These are phyloP conservation scores for Bergia sp. DNA, from an alignment of 92 coral and sea anemone genomes.

Conservation along the genomic window DNA sequence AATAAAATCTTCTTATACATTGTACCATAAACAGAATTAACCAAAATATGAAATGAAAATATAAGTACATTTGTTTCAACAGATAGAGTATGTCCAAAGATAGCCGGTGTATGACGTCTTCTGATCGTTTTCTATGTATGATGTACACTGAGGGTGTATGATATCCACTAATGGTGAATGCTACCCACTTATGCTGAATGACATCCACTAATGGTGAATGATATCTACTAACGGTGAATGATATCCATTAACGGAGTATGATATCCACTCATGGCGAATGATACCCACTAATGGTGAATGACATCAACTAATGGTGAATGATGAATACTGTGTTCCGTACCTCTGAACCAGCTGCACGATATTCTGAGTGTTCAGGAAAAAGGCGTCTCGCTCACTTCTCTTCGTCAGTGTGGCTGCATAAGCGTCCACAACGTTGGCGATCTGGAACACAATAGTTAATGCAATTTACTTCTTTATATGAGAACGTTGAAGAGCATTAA, in stretches of 20 bases:
- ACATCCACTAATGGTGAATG: neutral
- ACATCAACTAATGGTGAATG: neutral
- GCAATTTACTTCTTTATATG: neutral
- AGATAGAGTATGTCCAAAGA: neutral
- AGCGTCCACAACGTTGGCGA: slow-evolving; percentile 98
- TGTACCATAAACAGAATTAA: no score
- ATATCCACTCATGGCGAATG: neutral
- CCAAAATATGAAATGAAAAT: no score
- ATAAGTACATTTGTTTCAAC: no score
- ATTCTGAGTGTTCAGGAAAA: slow-evolving; percentile 93
- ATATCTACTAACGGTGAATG: slow-evolving; percentile 4
- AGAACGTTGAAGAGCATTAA: no score
- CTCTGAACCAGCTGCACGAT: slow-evolving; percentile 98
- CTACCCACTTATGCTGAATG: slow-evolving; percentile 3
- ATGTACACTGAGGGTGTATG: slow-evolving; percentile 26
- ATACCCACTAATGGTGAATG: neutral
- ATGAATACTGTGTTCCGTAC: slow-evolving; percentile 37
- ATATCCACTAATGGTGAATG: slow-evolving; percentile 14
- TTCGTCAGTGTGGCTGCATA: slow-evolving; percentile 94
- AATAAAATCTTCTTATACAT: no score
- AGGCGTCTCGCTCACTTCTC: slow-evolving; percentile 90
- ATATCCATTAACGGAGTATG: slow-evolving; percentile 10
- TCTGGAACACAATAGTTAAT: slow-evolving; percentile 52
- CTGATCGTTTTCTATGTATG: neutral
- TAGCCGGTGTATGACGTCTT: neutral